Percentiles rank a stretch among this genome's conserved stretches.
Evolutionary conservation across 2,113 vertebrate genomes (phyloP).

Genomic region (Psephotus haematonotus): DNA sequence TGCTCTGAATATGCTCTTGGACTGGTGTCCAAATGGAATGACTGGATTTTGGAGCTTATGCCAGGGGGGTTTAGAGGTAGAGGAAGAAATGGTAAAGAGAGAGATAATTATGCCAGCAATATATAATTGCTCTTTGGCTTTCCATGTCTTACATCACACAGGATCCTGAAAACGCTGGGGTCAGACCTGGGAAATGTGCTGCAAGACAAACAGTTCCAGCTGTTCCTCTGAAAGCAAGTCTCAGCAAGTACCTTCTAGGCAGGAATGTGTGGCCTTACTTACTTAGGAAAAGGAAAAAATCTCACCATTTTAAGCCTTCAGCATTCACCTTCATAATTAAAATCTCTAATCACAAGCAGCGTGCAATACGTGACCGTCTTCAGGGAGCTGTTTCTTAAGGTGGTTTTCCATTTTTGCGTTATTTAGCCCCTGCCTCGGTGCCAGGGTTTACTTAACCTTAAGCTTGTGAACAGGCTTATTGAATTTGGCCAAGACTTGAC

Average conservation of each 20-base stretch:
- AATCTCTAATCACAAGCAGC: slow-evolving; percentile 38
- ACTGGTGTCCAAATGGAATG: not conserved
- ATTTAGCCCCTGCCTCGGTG: not conserved
- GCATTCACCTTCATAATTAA: slow-evolving; percentile 14
- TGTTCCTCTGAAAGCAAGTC: slow-evolving; percentile 29
- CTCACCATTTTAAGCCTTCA: slow-evolving; percentile 11
- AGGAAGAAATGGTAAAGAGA: not conserved
- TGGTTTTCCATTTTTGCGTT: slow-evolving; percentile 45
- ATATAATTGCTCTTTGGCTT: slow-evolving; percentile 14
- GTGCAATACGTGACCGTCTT: not conserved
- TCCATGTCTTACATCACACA: not conserved
- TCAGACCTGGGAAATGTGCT: slow-evolving; percentile 42
- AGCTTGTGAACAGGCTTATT: slow-evolving; percentile 67
- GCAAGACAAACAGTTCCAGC: slow-evolving; percentile 46
- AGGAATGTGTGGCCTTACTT: not conserved
- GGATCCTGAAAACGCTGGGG: slow-evolving; percentile 22
- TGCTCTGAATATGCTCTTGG: accelerated
- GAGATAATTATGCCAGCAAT: slow-evolving; percentile 26
- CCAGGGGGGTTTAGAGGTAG: not conserved
- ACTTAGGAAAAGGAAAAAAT: slow-evolving; percentile 7
- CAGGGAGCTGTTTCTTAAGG: slow-evolving; percentile 34
- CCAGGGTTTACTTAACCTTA: slow-evolving; percentile 67
- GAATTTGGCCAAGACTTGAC: slow-evolving; percentile 67
- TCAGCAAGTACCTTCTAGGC: slow-evolving; percentile 28
- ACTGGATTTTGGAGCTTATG: not conserved